Evolutionary conservation across 1,140 invertebrate species (phyloP).

Genomic region (Phocides pigmalion): DNA sequence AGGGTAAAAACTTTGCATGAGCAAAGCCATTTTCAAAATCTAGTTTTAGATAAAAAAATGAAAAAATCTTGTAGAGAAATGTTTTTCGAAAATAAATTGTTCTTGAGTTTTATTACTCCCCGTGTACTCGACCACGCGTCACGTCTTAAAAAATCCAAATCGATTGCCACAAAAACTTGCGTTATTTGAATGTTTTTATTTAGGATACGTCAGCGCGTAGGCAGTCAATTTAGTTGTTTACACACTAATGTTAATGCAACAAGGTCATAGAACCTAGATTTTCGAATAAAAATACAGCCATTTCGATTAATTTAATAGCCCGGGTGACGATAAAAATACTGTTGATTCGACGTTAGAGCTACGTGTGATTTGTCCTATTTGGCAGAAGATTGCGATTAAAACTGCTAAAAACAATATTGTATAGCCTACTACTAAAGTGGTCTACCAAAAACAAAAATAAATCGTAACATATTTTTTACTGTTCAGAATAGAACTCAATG

Average conservation of each 20-base stretch:
- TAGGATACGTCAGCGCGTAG: slow-evolving; percentile 29
- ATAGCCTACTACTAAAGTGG: neutral
- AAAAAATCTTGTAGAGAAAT: no score
- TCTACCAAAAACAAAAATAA: neutral
- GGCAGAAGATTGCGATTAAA: neutral
- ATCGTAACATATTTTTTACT: neutral
- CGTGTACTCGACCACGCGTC: slow-evolving; percentile 7
- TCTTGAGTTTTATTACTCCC: slow-evolving; percentile 9
- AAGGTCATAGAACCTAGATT: slow-evolving; percentile 40
- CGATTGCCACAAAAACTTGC: slow-evolving; percentile 16
- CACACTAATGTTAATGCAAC: slow-evolving; percentile 30
- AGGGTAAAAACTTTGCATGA: no score
- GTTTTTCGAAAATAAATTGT: slow-evolving; percentile 7
- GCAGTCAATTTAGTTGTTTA: slow-evolving; percentile 40
- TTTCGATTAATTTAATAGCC: slow-evolving; percentile 14
- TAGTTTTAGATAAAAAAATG: no score
- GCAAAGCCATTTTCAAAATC: no score
- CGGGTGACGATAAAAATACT: slow-evolving; percentile 11
- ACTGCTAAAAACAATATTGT: neutral
- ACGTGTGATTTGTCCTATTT: neutral
- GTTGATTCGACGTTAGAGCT: neutral
- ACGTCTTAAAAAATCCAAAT: slow-evolving; percentile 9
- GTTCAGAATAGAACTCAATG: no score
- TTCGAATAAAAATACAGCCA: slow-evolving; percentile 7
- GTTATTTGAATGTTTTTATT: slow-evolving; percentile 11